Evolutionary conservation across 2,797 vertebrate genomes (phyloP).

Genomic region (Cuniculus paca): DNA sequence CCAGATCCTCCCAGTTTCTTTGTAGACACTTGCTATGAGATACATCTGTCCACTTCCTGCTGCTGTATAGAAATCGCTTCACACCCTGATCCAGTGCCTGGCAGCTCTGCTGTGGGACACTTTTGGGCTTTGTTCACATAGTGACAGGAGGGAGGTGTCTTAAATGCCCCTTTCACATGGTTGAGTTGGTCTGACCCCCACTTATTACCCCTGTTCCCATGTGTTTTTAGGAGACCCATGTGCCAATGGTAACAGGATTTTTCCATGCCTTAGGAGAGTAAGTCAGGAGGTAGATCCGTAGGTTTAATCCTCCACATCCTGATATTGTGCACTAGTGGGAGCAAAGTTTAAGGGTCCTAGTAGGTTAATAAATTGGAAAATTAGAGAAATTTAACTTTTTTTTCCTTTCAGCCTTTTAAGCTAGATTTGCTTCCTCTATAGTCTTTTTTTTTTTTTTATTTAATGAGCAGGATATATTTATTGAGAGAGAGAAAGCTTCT

Average conservation of each 20-base stretch:
- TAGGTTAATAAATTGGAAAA: constrained; percentile 56
- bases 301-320: constrained; percentile 65
- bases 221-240: too few species aligned
- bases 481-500: too few species aligned
- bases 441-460: too few species aligned
- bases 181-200: neutral
- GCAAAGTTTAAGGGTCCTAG: constrained; percentile 22
- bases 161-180: neutral
- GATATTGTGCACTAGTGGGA: neutral
- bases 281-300: neutral
- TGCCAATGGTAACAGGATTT: constrained; percentile 21
- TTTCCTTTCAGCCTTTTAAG: neutral
- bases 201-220: neutral
- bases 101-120: neutral
- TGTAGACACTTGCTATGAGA: neutral
- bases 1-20: constrained; percentile 56
- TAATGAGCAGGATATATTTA: too few species aligned
- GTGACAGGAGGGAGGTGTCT: neutral
- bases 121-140: neutral
- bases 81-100: neutral
- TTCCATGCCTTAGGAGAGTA: constrained; percentile 54
- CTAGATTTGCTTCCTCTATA: constrained; percentile 46
- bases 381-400: constrained; percentile 82
- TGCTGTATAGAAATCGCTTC: neutral
- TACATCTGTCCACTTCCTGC: constrained; percentile 53